These are phyloP conservation scores for Platygyra sinensis DNA, from an alignment of 64 coral and sea anemone genomes.

Conservation along the genomic window DNA sequence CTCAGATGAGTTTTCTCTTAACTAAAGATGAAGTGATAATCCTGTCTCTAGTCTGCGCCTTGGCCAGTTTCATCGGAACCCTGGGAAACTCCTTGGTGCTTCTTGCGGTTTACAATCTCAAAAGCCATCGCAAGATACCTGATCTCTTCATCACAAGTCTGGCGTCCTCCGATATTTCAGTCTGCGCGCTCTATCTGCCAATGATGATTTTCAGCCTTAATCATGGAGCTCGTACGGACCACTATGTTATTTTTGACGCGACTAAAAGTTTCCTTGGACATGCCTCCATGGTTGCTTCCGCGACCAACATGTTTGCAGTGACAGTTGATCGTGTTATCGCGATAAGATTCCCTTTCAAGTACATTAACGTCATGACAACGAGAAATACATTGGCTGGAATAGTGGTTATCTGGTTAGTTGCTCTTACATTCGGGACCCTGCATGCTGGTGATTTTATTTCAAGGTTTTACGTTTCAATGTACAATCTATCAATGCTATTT, in stretches of 20 bases:
- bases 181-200: not conserved
- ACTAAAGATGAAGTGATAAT: not conserved
- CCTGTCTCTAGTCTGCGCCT: not conserved
- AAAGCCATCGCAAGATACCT: not conserved
- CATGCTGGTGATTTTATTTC: not conserved
- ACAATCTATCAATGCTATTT: not conserved
- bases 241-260: not conserved
- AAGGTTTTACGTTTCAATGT: not conserved
- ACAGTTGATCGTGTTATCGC: conserved; percentile 32
- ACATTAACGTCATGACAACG: not conserved
- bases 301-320: conserved; percentile 34
- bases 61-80: not conserved
- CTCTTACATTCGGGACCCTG: not conserved
- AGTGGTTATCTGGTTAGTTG: not conserved
- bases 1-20: not conserved
- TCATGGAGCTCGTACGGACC: not conserved
- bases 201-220: not conserved
- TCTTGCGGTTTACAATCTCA: not conserved
- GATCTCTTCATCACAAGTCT: conserved; percentile 31
- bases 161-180: not conserved
- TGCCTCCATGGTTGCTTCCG: conserved; percentile 23
- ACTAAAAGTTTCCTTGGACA: conserved; percentile 10
- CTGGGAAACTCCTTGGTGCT: conserved; percentile 16
- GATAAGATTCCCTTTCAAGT: conserved; percentile 41
- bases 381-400: not conserved